These are phyloP conservation scores for Tetramorium bicarinatum DNA, from an alignment of 2,888 invertebrate genomes.

Conservation along the genomic window DNA sequence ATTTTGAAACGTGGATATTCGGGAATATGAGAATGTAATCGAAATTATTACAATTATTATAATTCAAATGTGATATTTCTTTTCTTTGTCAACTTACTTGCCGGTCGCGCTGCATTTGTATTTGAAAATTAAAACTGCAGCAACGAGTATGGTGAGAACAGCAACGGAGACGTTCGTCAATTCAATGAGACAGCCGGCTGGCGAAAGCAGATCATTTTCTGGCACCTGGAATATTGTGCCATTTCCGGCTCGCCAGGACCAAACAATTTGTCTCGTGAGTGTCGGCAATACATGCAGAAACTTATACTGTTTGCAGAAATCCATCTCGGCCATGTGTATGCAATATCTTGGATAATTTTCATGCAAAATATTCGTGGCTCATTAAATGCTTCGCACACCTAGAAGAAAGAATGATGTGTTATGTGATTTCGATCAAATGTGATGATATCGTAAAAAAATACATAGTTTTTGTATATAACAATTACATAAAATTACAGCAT, in stretches of 20 bases:
- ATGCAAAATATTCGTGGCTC: not conserved
- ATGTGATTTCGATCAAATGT: not conserved
- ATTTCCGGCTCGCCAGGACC: slow-evolving; percentile 76
- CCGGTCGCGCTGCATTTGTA: slow-evolving; percentile 64
- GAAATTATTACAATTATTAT: slow-evolving; percentile 8
- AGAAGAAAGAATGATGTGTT: not conserved
- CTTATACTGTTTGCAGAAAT: slow-evolving; percentile 59
- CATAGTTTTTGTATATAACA: not conserved
- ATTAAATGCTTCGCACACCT: not conserved
- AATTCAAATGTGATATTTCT: not conserved
- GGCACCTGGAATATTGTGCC: slow-evolving; percentile 71
- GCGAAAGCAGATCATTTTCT: slow-evolving; percentile 62
- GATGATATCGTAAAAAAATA: not conserved
- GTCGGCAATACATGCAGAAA: slow-evolving; percentile 73
- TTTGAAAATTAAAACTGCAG: slow-evolving; percentile 65
- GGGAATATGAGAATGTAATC: not conserved
- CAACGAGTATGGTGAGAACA: slow-evolving; percentile 62
- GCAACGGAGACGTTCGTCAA: slow-evolving; percentile 71
- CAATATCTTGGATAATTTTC: not conserved
- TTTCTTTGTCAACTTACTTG: slow-evolving; percentile 65
- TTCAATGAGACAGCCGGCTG: slow-evolving; percentile 73
- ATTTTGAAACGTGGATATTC: not conserved
- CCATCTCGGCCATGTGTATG: slow-evolving; percentile 52
- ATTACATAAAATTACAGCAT: not conserved
- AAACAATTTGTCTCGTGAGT: slow-evolving; percentile 69